Evolutionary conservation across 1,140 invertebrate genomes (phyloP), one percentile per base, ranked within the genome.

Genomic region (Drosophila serrata): DNA sequence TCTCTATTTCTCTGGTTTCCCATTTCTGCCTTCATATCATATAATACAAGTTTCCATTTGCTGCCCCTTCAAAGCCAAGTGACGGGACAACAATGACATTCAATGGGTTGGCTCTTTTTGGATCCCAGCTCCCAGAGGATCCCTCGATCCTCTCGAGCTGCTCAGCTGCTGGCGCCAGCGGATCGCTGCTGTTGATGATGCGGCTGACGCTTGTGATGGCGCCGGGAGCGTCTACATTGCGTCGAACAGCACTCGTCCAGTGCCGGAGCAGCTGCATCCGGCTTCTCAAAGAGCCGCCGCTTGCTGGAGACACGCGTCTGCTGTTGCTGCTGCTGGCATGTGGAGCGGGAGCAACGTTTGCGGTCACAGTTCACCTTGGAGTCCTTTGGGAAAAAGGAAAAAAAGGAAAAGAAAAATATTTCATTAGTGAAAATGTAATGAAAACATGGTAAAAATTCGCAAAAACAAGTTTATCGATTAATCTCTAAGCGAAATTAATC

Each of bases 291-390:
- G 55, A 93, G 57, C 61, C 93, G 79, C 81, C 92, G 82, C 56
- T 92, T 93, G 40, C 76, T 74, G 17, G 90, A 64, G 19, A 91
- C 85, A 19, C 94, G 94, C 31, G 84, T 87, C 62, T 93, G 84
- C 65, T 94, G 94, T 67, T 94, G 94, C 60, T 93, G 84, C 67
- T 94, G 94, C 68, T 94, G 94, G 93, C 96, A 97, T 13, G 95
- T 94, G n/a, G 95, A 94, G 46, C 95, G 94, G 13, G 95, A 95
- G 93, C 97, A 98, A n/a, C 95, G 94, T 75, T 96, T 96, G 63
- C 96, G 94, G 67, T 96, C 95, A 90, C 97, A 98, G 75, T 94
- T 96, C 43, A 96, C 95, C 81, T 95, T 95, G 48, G 96, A 96
- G 88, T 97, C 96, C 97, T 98, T 93, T 2, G 94, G 91, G 77